Evolutionary conservation across 2,797 vertebrate genomes (phyloP), one percentile per base, ranked within the genome.

Genomic region (Coregonus sp.): DNA sequence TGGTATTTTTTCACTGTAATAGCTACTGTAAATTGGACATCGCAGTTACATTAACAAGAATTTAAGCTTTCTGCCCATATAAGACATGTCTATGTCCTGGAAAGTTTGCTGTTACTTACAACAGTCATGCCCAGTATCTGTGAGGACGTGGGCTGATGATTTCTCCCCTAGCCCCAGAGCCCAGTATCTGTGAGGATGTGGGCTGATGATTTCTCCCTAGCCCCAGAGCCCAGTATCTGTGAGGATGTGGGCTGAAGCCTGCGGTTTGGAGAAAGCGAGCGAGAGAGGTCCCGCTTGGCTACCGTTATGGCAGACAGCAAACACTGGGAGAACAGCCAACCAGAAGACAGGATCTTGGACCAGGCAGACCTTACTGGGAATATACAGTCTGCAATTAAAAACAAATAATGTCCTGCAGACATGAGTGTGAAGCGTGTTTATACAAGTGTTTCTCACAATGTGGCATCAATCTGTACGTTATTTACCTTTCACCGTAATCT

Each of bases 261-360:
- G 75, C 40, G 59, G 12, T 70, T 84, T 3, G 18, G 71, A 79
- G 16, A 18, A n/a, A 56, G 54, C 0, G 54, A 25, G 18, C 40
- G 9, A 56, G 61, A 81, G 76, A 81, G 77, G 84, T 79, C 76
- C 74, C 72, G 70, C 54, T 85, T 82, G 86, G 84, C 87, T 92
- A 89, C 90, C 75, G 89, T 90, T 89, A 59, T 88, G 87, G 90
- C 85, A 88, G 78, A 1, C 12, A 70, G 29, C 12, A 56, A 56
- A 12, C 66, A 20, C 69, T 29, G 70, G 73, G 82, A 78, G 47
- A 33, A 73, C 68, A 71, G 83, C 82, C 83, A 86, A 79, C 1
- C 72, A 81, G 54, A 89, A 86, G 88, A 91, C 87, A 90, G 86
- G 78, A 87, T 81, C 80, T 89, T 88, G 85, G 88, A 89, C 33